Conservation (phyloP, 2,797 vertebrate species). For the Novumbra hubbsi region DNA sequence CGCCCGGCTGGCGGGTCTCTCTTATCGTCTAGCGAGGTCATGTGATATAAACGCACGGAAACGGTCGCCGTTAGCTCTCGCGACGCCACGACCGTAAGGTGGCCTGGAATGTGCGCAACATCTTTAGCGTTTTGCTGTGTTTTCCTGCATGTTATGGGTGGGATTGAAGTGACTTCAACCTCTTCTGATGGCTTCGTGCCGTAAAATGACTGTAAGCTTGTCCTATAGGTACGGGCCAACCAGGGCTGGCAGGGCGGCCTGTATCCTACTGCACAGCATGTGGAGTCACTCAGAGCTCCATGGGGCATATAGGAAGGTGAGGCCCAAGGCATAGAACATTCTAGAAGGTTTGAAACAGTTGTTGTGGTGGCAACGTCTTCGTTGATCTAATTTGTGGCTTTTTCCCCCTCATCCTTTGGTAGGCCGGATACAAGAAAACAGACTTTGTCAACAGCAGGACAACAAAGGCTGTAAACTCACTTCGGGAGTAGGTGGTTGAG, state of each 20-base stretch:
- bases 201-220: not conserved
- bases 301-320: conserved; percentile 81
- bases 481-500: conserved; percentile 29
- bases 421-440: conserved; percentile 83
- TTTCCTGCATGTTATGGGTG: not conserved
- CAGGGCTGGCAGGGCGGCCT: conserved; percentile 79
- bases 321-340: conserved; percentile 14
- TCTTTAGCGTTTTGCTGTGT: not conserved
- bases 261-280: conserved; percentile 81
- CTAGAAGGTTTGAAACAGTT: not conserved
- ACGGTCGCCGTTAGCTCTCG: not conserved
- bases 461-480: conserved; percentile 68
- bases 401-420: conserved; percentile 50
- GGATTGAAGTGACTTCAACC: not conserved
- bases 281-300: conserved; percentile 85
- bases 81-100: not conserved
- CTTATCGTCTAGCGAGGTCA: not conserved
- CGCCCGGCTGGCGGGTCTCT: not conserved
- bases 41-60: not conserved
- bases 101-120: not conserved
- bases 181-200: not conserved
- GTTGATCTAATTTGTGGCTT: not conserved
- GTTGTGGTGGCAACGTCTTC: not conserved
- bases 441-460: conserved; percentile 86
- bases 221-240: conserved; percentile 61